Base-by-base conservation (phyloP, 2,797 vertebrate genomes). In the Semotilus atromaculatus region DNA sequence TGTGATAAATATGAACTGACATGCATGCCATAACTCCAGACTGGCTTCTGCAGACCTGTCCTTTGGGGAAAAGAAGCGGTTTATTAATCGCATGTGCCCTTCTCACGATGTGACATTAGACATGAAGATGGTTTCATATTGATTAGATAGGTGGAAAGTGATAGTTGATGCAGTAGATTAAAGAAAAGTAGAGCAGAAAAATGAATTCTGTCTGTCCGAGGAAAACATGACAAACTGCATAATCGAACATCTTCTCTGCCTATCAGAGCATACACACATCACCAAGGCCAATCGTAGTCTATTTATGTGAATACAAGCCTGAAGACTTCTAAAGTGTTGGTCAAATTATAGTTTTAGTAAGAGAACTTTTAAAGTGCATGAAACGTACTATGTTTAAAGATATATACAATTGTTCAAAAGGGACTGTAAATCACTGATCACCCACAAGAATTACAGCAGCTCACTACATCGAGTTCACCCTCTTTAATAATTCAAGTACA, bases 1-100 rank as follows among this genome's bases (percentile, higher is more conserved):
- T 66, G 38, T 70, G 62, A 82, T 82, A 36, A 84, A 81, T 82
- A 48, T 34, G 51, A 82, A 45, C 71, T 60, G 51, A 75, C 75
- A 68, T 11, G 23, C 31, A 70, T 48, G 34, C 40, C 58, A 38
- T 19, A 80, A 70, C 58, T 38, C 36, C 21, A 64, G 77, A 76
- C 70, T 62, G 8, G 60, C 78, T 80, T 8, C 3, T 82, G 58
- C 81, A 51, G 29, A 58, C 48, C 18, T 5, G 2, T 60, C 38
- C 21, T 80, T 55, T 80, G 36, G 43, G 74, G n/a, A 4, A 55
- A 38, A 75, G 38, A 21, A 36, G 23, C 29, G 9, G 26, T 45
- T 26, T 58, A 74, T 75, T 70, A 74, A 75, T 85, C 71, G 21
- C 58, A 81, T 3, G n/a, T 64, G 72, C 71, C 14, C 40, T 66